Base-by-base conservation (phyloP, 2,888 invertebrate species). In the Euzophera pinguis region DNA sequence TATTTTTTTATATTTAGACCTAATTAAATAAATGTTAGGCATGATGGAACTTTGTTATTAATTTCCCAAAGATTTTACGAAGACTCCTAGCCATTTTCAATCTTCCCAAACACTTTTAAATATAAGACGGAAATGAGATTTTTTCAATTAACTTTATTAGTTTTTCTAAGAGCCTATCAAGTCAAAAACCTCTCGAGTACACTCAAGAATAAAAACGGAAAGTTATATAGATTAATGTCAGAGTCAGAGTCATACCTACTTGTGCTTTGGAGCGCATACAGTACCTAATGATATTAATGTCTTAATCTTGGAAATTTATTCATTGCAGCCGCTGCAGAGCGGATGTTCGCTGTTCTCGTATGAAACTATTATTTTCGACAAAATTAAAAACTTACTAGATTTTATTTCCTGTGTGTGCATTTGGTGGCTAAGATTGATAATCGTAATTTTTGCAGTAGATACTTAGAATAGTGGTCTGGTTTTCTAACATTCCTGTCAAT, bases 261-360 rank as follows among this genome's bases (percentile, higher is more conserved):
- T 9, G 7, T 14, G 9, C 48, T 14, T 34, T 34, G 9, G 45
- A 57, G 22, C 22, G 59, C 65, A 64, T 63, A 62, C 68, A 65
- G 65, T 67, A 69, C 69, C 68, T 48, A 39, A 51, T 51, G 64
- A 73, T 73, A 77, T 74, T 71, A 75, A 77, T 77, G 75, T 70
- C 71, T 77, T 77, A 75, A 77, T 78, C 74, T 74, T 73, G 69
- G 63, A 71, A 78, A 78, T 78, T 75, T 77, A 78, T 78, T 77
- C 75, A 75, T 74, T 69, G 70, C 73, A 61, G 59, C 58, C 57
- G 54, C 61, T 55, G 58, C 59, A 53, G 48, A 57, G 56, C n/a
- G 52, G 42, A 57, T 61, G 42, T 41, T 50, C 54, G 49, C 47
- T 47, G 27, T 49, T 38, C 47, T 35, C 53, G 39, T 50, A 43